Evolutionary conservation across 1,140 invertebrate species (phyloP), one percentile per base, ranked within the genome.

Genomic region (Drosophila saltans): DNA sequence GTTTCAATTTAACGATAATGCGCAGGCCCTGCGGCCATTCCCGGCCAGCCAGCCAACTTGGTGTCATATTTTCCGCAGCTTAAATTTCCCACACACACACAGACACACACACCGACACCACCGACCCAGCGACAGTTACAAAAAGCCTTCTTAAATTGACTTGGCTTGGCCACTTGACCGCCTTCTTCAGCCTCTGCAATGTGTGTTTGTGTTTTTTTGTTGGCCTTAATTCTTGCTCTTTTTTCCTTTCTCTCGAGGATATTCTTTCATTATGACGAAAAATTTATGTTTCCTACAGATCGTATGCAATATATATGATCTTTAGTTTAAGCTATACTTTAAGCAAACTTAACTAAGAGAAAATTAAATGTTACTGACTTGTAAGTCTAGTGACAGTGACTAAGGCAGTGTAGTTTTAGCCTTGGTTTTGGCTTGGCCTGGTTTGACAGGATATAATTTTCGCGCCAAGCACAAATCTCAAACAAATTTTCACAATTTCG

Each of bases 41-140:
- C 48, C 58, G 56, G 64, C 70, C 75, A 65, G 39, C 66, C 67
- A 71, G 39, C 69, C 67, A 71, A 72, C 69, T 88, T 84, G 84
- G 85, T 89, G 84, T 89, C 84, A 90, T 78, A 89, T 89, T 89
- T 89, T 90, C 85, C 81, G 85, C 81, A 90, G 84, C 84, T 90
- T 89, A 84, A 81, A 84, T 78, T 78, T 89, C 76, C 83, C 78
- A 70, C 74, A 79, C 64, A 63, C 58, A 36, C n/a, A 36, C 9
- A 81, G 1, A 36, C 56, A 58, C 56, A 58, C n/a, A 55, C 6
- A 55, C 11, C 26, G 21, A 30, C 24, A 16, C 30, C 11, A 21
- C 4, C 28, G 26, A 56, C 1, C 26, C 4, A 59, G 16, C 21
- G n/a, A 57, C 16, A 3, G 33, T 9, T 40, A 39, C n/a, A 36